Evolutionary conservation across 1,140 invertebrate species (phyloP), one percentile per base, ranked within the genome.

Genomic region (Holcopasites calliopsidis): DNA sequence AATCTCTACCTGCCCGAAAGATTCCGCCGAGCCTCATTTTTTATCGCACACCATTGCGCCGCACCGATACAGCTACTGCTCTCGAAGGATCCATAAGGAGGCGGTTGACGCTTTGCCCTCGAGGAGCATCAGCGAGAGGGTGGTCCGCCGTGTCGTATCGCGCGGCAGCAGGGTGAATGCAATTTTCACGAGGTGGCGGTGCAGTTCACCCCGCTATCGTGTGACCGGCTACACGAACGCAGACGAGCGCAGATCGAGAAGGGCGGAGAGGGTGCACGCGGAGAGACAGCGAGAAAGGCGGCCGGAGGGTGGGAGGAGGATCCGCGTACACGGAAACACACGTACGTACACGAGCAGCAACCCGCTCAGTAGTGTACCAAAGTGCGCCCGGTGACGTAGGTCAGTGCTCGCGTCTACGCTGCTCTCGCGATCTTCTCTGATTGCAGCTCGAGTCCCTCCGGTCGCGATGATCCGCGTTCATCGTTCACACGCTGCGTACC

Each of bases 171-270:
- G 74, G 49, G 76, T 83, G 76, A 77, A 83, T 83, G 79, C 79
- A 82, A 81, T 88, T 89, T 87, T 84, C 88, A 86, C 86, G 83
- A 87, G 87, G 87, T 89, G 84, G 86, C 87, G 85, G 86, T 80
- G 80, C 84, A 79, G 87, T 88, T 84, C 81, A 82, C 83, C 83
- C 86, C 82, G 83, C 58, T 57, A 40, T 61, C 44, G 68, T 50
- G 69, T 61, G 64, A 82, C 76, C 75, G 79, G 76, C 69, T 77
- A 74, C 83, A 82, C 47, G 18, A 26, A 69, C 79, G 23, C 55
- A 28, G 40, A 6, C 44, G n/a, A 10, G 26, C 13, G 35, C 54
- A 42, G 23, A 69, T 33, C 44, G 21, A 38, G 33, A 28, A 49
- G 31, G 72, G n/a, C 3, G 57, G 71, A 73, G 35, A 65, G 52